Evolutionary conservation across 2,797 vertebrate genomes (phyloP).

Genomic region (Ispidina lecontei): DNA sequence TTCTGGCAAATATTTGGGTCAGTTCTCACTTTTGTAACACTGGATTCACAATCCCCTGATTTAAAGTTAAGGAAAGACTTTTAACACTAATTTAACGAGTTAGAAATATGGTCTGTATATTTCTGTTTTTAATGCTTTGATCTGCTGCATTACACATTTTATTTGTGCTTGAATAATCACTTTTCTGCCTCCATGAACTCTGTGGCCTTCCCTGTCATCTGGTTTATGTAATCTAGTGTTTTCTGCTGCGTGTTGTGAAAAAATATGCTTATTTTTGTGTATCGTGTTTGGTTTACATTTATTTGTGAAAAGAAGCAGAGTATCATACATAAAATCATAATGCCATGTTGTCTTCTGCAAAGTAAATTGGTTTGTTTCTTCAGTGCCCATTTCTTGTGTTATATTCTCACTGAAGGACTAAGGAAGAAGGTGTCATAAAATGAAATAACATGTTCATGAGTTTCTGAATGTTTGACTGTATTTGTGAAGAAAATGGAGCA

Average conservation of each 20-base stretch:
- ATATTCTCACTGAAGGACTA: neutral
- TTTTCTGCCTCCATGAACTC: neutral
- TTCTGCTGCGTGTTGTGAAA: neutral
- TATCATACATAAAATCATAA: neutral
- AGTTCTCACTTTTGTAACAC: neutral
- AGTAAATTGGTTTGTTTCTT: neutral
- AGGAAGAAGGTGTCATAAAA: neutral
- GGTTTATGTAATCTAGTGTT: neutral
- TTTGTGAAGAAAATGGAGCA: neutral
- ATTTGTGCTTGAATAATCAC: neutral
- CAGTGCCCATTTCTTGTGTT: neutral
- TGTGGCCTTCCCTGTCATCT: neutral
- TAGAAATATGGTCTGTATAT: neutral
- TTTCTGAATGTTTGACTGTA: neutral
- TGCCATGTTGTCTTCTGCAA: neutral
- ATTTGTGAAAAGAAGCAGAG: neutral
- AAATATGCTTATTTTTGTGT: neutral
- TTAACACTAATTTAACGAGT: neutral
- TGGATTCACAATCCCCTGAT: neutral
- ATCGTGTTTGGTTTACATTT: neutral
- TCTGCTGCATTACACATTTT: neutral
- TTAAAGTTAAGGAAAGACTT: neutral
- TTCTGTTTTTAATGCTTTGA: neutral
- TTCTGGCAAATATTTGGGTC: neutral
- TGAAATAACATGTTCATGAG: neutral